phyloP scores from a whole-genome alignment of 2,888 invertebrate species.

The Dasysyrphus albostriatus region DNA sequence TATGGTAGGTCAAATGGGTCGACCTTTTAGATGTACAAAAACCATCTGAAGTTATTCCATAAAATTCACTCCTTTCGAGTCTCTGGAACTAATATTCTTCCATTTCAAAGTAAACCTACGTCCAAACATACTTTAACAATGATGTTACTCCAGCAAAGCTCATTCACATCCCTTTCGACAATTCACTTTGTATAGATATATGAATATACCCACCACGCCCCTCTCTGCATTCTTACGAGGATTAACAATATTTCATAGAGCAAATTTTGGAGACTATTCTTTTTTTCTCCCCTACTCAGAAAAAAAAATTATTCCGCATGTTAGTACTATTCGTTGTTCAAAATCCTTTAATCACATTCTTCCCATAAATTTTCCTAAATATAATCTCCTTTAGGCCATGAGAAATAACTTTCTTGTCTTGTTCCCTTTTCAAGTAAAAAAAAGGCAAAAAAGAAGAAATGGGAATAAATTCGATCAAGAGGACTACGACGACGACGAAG shows the following conservation, averaged over 20 bases:
- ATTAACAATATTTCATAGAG: constrained; percentile 65
- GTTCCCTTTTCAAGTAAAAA: constrained; percentile 21
- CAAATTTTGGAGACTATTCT: constrained; percentile 47
- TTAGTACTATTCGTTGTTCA: constrained; percentile 68
- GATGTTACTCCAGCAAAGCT: constrained; percentile 31
- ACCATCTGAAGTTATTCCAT: constrained; percentile 41
- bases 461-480: constrained; percentile 36
- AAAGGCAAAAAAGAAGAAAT: constrained; percentile 4
- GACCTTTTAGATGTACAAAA: constrained; percentile 38
- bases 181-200: constrained; percentile 52
- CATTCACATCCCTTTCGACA: constrained; percentile 62
- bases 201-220: constrained; percentile 14
- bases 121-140: constrained; percentile 29
- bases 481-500: constrained; percentile 29
- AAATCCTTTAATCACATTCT: constrained; percentile 75
- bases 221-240: constrained; percentile 47
- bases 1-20: constrained; percentile 48
- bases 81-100: constrained; percentile 27
- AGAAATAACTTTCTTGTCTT: constrained; percentile 75
- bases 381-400: constrained; percentile 73
- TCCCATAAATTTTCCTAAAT: constrained; percentile 72
- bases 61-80: constrained; percentile 35
- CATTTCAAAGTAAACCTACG: neutral
- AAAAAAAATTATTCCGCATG: constrained; percentile 51
- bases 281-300: neutral